phyloP scores from a whole-genome alignment of 2,797 vertebrate genomes.

The Manis javanica region DNA sequence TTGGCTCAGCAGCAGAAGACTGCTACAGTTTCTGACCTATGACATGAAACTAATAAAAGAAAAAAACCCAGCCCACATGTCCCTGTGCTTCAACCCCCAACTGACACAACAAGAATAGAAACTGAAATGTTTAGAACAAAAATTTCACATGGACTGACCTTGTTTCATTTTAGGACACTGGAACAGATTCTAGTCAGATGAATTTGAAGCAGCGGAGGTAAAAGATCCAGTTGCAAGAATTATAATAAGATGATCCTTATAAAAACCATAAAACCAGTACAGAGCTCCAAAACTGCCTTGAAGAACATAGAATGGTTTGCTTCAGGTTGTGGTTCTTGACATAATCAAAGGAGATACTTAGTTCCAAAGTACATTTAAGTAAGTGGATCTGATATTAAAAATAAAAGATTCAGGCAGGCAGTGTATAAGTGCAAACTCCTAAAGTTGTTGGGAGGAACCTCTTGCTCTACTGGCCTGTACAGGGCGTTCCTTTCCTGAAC shows the following conservation, averaged over 20 bases:
- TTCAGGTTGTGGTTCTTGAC: background rate
- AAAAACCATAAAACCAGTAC: background rate
- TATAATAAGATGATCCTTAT: background rate
- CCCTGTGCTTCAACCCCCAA: background rate
- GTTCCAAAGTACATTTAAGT: background rate
- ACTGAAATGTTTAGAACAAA: constrained; percentile 25
- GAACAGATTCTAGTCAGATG: background rate
- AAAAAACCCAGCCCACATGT: background rate
- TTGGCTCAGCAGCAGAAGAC: constrained; percentile 20
- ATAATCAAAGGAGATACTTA: background rate
- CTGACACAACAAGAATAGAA: constrained; percentile 14
- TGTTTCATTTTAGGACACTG: constrained; percentile 39
- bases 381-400: background rate
- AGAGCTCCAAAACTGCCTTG: background rate
- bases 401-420: background rate
- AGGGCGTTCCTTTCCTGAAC: background rate
- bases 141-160: constrained; percentile 34
- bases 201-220: background rate
- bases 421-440: background rate
- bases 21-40: background rate
- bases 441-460: background rate
- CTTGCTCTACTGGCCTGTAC: background rate
- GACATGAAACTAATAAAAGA: background rate
- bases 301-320: background rate
- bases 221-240: background rate